Evolutionary conservation across 1,140 invertebrate genomes (phyloP).

Genomic region (Reticulitermes speratus): DNA sequence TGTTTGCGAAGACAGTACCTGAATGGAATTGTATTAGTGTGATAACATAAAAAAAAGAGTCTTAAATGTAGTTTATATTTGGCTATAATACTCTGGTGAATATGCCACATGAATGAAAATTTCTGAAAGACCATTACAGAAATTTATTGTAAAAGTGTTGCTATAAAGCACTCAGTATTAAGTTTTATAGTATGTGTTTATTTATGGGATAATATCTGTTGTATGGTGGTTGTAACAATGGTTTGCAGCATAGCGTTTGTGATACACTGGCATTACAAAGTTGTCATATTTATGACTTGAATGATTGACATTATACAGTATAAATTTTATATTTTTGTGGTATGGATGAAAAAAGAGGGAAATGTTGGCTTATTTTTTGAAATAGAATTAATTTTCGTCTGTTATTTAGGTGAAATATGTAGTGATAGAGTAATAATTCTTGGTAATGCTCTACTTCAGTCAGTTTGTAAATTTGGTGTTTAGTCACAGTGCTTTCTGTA

Average conservation of each 20-base stretch:
- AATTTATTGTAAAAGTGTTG: not conserved
- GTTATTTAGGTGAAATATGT: not conserved
- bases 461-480: not conserved
- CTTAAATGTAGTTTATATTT: not conserved
- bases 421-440: not conserved
- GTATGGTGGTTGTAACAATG: not conserved
- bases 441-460: not conserved
- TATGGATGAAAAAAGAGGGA: not conserved
- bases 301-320: not conserved
- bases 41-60: not conserved
- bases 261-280: not conserved
- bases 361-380: not conserved
- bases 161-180: not conserved
- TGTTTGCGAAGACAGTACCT: not conserved
- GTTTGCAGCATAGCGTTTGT: not conserved
- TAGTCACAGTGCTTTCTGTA: not conserved
- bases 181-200: not conserved
- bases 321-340: conserved; percentile 15
- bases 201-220: not conserved
- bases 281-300: not conserved
- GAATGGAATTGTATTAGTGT: not conserved
- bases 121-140: not conserved
- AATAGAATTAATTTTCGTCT: not conserved
- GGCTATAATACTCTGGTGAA: not conserved
- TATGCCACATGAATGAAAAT: not conserved